Base-by-base conservation (phyloP, 2,113 vertebrate genomes). In the Leptosomus discolor region DNA sequence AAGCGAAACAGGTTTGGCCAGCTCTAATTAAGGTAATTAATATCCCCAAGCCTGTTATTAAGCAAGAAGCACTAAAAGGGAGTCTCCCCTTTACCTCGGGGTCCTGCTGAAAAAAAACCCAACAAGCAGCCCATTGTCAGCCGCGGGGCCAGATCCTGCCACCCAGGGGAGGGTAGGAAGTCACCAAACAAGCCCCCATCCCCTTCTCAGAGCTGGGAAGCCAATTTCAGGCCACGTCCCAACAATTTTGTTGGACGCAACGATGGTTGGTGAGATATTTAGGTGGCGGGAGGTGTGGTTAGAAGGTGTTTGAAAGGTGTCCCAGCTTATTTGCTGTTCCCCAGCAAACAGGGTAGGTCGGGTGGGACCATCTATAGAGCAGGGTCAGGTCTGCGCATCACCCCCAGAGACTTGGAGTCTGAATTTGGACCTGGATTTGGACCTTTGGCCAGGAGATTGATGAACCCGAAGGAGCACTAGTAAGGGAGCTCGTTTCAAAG, bases 1-100 rank as follows among this genome's bases (percentile, higher is more conserved):
- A 89, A 90, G 93, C 77, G 89, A 83, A 97, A 97, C 97, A 97
- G 97, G 97, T 97, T 97, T 97, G 94, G 81, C 95, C 91, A 96
- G 96, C 77, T 80, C 74, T 96, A 91, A 96, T 97, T 97, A 96
- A 95, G 91, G 95, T 95, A 97, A 97, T 97, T 97, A 97, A 97
- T 97, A 96, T 96, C 96, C 96, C 53, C 89, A 94, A 97, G 90
- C 95, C 97, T 97, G 91, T 97, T 97, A 97, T 97, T 97, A 97
- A 96, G 93, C 61, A 85, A 85, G 93, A 79, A 94, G 87, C 89
- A 95, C 91, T 63, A 94, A 77, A 80, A 95, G 91, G 81, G 97
- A 97, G 91, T 95, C 94, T 96, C 89, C 61, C 70, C 87, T 96
- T 95, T 79, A 95, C 91, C 89, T 79, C 50, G 1, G 81, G 91